These are phyloP conservation scores for Karalla daura DNA, from an alignment of 2,797 vertebrate species.

Conservation along the genomic window DNA sequence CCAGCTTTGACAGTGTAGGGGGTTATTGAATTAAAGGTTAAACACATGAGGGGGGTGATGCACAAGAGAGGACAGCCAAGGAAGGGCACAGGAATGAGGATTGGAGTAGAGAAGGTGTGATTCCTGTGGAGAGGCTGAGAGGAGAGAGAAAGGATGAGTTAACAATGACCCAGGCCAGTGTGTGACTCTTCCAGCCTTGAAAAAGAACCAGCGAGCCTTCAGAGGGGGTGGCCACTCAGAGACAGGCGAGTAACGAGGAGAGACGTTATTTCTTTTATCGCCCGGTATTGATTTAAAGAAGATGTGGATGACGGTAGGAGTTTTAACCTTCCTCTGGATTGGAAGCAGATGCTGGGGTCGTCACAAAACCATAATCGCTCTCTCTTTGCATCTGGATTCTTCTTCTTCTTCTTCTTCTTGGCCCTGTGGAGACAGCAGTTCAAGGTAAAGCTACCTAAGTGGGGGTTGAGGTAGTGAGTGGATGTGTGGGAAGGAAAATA, in stretches of 20 bases:
- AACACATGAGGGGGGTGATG: background rate
- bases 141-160: too few relatives aligned
- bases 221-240: background rate
- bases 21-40: background rate
- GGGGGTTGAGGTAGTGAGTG: conserved; percentile 13
- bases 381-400: conserved; percentile 64
- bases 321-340: conserved; percentile 77
- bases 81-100: background rate
- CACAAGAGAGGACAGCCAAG: background rate
- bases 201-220: background rate
- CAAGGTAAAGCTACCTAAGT: conserved; percentile 37
- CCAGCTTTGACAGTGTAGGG: background rate
- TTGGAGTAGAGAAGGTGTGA: conserved; percentile 39
- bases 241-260: conserved; percentile 3
- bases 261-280: conserved; percentile 27
- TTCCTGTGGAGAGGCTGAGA: conserved; percentile 42
- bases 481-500: conserved; percentile 28
- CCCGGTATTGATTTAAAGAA: conserved; percentile 61
- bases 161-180: background rate
- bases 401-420: conserved; percentile 52
- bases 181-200: conserved; percentile 5
- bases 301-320: conserved; percentile 67
- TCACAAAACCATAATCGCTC: conserved; percentile 76
- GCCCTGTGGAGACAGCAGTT: conserved; percentile 47
- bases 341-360: conserved; percentile 83